Percentiles rank a stretch among this genome's conserved stretches.
phyloP scores from a whole-genome alignment of 2,888 invertebrate species.

The Stenodera caucasica region DNA sequence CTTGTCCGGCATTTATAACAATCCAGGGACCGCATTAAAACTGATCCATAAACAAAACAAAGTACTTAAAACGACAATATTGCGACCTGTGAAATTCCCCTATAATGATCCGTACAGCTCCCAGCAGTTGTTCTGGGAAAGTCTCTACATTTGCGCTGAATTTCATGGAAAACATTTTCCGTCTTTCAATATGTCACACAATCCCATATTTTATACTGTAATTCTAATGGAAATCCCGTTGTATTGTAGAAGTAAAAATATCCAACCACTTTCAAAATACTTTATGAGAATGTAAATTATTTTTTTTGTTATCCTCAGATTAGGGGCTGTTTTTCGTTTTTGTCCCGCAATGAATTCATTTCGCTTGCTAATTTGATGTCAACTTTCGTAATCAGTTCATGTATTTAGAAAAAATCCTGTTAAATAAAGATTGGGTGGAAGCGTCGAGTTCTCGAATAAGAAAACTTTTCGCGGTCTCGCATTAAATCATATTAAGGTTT shows the following conservation, averaged over 20 bases:
- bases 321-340: neutral
- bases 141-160: neutral
- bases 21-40: neutral
- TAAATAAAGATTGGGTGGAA: neutral
- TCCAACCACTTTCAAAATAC: too few relatives aligned
- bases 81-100: neutral
- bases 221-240: too few relatives aligned
- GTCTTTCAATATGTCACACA: neutral
- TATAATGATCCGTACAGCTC: slow-evolving; percentile 16
- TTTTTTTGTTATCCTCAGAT: too few relatives aligned
- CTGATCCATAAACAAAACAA: neutral
- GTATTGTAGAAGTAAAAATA: too few relatives aligned
- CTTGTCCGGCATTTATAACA: too few relatives aligned
- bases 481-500: slow-evolving; percentile 22
- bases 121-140: slow-evolving; percentile 19
- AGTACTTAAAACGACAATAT: neutral
- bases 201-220: too few relatives aligned
- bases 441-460: slow-evolving; percentile 8
- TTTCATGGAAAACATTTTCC: too few relatives aligned
- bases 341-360: neutral
- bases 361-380: neutral
- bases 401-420: neutral
- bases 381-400: neutral
- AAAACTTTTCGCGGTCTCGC: slow-evolving; percentile 16
- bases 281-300: too few relatives aligned